Evolutionary conservation across 2,113 vertebrate species (phyloP).

Genomic region (Hydrolagus affinis): DNA sequence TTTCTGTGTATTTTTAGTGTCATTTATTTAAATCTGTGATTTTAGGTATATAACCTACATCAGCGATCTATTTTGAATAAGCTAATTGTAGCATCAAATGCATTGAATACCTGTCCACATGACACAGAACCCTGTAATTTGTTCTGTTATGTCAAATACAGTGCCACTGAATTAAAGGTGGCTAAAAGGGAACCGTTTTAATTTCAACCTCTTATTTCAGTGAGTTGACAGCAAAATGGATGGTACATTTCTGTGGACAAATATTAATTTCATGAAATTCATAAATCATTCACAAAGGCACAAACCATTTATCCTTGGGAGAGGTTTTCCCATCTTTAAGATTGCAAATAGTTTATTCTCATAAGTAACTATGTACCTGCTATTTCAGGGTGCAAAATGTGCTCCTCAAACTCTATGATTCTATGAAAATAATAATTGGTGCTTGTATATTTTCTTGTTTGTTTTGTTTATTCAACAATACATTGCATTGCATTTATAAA

Average conservation of each 20-base stretch:
- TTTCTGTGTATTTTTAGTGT: not conserved
- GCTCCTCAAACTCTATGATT: no score
- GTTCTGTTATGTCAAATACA: not conserved
- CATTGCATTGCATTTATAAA: no score
- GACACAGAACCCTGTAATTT: not conserved
- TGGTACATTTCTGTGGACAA: not conserved
- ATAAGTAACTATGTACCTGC: not conserved
- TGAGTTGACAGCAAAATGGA: not conserved
- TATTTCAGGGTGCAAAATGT: not conserved
- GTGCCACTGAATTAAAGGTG: not conserved
- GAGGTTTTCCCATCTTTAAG: not conserved
- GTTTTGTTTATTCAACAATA: not conserved
- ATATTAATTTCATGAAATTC: not conserved
- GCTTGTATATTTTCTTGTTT: not conserved
- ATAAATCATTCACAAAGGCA: slow-evolving; percentile 7
- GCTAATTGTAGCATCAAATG: not conserved
- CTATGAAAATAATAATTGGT: not conserved
- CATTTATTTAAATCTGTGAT: not conserved
- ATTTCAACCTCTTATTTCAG: not conserved
- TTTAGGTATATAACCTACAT: not conserved
- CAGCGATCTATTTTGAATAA: not conserved
- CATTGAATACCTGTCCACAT: not conserved
- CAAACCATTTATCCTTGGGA: not conserved
- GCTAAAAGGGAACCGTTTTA: not conserved
- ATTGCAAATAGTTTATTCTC: no score